Conservation (phyloP, 2,113 vertebrate genomes). For the Tupaia tana region DNA sequence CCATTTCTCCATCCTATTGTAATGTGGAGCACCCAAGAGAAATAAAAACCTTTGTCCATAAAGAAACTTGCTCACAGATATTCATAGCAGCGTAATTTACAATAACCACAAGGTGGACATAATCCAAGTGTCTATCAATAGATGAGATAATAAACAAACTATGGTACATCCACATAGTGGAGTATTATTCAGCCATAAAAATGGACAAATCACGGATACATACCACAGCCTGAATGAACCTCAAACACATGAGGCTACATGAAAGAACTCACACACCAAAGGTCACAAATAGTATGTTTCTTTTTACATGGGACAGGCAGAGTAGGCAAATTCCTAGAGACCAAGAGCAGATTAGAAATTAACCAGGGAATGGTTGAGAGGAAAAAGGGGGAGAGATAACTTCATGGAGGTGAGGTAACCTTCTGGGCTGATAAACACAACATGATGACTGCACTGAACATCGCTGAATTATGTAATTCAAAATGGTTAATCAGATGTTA, state of each 20-base stretch:
- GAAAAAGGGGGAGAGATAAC: not conserved
- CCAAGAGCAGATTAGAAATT: not conserved
- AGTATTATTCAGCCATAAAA: not conserved
- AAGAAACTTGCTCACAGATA: too few species aligned
- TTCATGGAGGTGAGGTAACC: not conserved
- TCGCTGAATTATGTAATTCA: not conserved
- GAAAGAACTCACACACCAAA: not conserved
- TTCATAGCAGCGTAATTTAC: not conserved
- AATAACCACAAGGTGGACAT: not conserved
- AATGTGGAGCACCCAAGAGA: not conserved
- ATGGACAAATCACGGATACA: not conserved
- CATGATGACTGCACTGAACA: rapidly evolving
- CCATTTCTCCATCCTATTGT: too few species aligned
- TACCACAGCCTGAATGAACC: not conserved
- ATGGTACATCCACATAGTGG: too few species aligned
- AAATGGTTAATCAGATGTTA: not conserved
- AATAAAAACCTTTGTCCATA: not conserved
- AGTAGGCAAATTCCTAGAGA: not conserved
- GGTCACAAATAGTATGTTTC: not conserved
- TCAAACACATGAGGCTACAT: not conserved
- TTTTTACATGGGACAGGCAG: not conserved
- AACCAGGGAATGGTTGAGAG: too few species aligned
- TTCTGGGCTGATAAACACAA: not conserved
- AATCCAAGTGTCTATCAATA: not conserved
- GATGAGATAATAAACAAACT: not conserved